phyloP scores from a whole-genome alignment of 1,140 invertebrate genomes.

The Lasioglossum baleicum region DNA sequence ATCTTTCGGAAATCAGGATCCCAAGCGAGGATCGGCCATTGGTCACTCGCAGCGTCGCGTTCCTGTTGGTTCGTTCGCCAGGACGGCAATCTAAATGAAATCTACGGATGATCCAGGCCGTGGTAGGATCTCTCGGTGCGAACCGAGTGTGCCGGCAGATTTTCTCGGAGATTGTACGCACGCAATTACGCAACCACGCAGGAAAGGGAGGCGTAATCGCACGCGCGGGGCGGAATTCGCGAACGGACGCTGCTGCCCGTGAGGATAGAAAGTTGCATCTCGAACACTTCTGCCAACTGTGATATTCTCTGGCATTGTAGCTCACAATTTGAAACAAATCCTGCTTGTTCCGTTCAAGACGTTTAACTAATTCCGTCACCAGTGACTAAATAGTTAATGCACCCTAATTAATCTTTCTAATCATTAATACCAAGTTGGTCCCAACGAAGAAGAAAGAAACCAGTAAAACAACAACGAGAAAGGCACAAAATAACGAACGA shows the following conservation, averaged over 20 bases:
- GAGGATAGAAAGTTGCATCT: not conserved
- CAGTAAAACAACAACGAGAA: too few species aligned
- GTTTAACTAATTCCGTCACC: too few species aligned
- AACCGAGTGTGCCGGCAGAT: slow-evolving; percentile 53
- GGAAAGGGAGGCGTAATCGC: slow-evolving; percentile 42
- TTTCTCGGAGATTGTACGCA: slow-evolving; percentile 62
- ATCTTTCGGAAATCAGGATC: not conserved
- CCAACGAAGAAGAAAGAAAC: too few species aligned
- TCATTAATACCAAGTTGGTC: too few species aligned
- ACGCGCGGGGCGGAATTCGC: slow-evolving; percentile 13
- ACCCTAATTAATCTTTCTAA: too few species aligned
- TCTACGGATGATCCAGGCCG: slow-evolving; percentile 55
- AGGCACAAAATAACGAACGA: too few species aligned
- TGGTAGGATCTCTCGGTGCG: slow-evolving; percentile 46
- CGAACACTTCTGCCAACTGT: not conserved
- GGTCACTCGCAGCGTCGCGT: slow-evolving; percentile 18
- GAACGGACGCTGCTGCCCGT: slow-evolving; percentile 5
- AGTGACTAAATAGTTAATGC: too few species aligned
- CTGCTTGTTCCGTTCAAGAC: too few species aligned
- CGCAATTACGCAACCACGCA: slow-evolving; percentile 68
- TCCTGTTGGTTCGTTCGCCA: slow-evolving; percentile 21
- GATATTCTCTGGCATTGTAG: not conserved
- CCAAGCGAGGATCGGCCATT: slow-evolving; percentile 4
- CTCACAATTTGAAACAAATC: not conserved
- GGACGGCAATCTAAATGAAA: slow-evolving; percentile 66